Conservation (phyloP, 2,888 invertebrate species). For the Noctua janthina region DNA sequence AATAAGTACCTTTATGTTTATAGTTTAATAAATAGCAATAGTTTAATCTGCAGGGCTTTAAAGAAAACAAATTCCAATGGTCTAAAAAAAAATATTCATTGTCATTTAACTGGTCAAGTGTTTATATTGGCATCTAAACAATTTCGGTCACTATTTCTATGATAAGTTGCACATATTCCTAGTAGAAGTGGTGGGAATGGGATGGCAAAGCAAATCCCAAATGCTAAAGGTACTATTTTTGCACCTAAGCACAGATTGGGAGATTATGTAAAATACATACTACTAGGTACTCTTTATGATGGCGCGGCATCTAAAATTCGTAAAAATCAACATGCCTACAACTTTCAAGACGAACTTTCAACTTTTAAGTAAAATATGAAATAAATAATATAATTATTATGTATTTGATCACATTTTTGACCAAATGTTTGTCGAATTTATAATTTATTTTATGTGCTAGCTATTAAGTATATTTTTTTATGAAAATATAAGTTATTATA, state of each 20-base stretch:
- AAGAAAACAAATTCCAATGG: conserved; percentile 6
- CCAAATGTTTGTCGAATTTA: conserved; percentile 60
- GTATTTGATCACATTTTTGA: conserved; percentile 43
- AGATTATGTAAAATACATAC: neutral
- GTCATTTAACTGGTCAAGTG: neutral
- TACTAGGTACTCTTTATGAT: neutral
- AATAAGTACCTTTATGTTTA: conserved; percentile 12
- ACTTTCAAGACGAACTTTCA: neutral
- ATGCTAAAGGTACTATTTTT: too few species aligned
- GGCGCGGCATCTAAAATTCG: conserved; percentile 14
- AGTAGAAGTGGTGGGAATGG: neutral
- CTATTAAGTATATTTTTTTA: conserved; percentile 32
- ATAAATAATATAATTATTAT: conserved; percentile 24
- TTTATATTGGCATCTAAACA: conserved; percentile 7
- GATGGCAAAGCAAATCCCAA: neutral
- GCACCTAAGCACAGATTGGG: neutral
- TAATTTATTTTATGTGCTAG: conserved; percentile 52
- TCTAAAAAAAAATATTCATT: conserved; percentile 30
- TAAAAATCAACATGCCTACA: neutral
- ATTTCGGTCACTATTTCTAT: neutral
- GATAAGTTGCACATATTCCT: neutral
- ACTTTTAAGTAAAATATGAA: conserved; percentile 16
- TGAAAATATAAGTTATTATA: conserved; percentile 31
- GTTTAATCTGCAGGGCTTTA: conserved; percentile 1
- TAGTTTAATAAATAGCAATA: conserved; percentile 21